A percentile compares a stretch with the other conserved stretches of the same genome.
These are phyloP conservation scores for Auanema freiburgensis DNA, from an alignment of 2,888 invertebrate genomes.

Conservation along the genomic window DNA sequence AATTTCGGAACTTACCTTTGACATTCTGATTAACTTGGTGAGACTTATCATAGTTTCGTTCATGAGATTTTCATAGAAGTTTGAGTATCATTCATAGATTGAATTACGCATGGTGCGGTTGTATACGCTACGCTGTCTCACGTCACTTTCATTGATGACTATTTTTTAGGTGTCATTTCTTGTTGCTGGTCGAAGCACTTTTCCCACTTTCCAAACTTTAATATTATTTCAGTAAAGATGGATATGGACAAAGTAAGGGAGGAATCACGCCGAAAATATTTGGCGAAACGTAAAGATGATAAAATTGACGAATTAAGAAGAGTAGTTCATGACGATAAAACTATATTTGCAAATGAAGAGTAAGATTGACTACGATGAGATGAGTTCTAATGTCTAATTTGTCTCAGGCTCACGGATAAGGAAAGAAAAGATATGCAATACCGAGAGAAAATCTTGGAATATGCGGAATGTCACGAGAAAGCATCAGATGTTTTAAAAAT, in stretches of 20 bases:
- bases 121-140: too few species aligned
- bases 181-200: not conserved
- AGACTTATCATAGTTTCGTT: too few species aligned
- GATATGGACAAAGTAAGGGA: conserved; percentile 73
- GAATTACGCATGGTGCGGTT: too few species aligned
- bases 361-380: conserved; percentile 69
- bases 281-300: conserved; percentile 92
- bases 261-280: conserved; percentile 87
- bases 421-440: conserved; percentile 84
- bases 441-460: conserved; percentile 83
- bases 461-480: conserved; percentile 92
- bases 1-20: too few species aligned
- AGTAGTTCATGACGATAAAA: conserved; percentile 92
- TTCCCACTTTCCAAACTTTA: not conserved
- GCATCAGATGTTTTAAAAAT: conserved; percentile 89
- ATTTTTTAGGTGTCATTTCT: too few species aligned
- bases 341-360: conserved; percentile 85
- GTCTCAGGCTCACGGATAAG: conserved; percentile 78
- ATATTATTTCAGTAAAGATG: not conserved
- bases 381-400: conserved; percentile 4
- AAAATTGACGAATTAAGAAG: conserved; percentile 92
- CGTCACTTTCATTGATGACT: too few species aligned
- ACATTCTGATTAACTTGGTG: too few species aligned
- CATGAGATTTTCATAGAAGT: too few species aligned
- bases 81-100: too few species aligned